A percentile compares a stretch with the other conserved stretches of the same genome.
phyloP scores from a whole-genome alignment of 2,888 invertebrate genomes.

The Caenorhabditis sp. region DNA sequence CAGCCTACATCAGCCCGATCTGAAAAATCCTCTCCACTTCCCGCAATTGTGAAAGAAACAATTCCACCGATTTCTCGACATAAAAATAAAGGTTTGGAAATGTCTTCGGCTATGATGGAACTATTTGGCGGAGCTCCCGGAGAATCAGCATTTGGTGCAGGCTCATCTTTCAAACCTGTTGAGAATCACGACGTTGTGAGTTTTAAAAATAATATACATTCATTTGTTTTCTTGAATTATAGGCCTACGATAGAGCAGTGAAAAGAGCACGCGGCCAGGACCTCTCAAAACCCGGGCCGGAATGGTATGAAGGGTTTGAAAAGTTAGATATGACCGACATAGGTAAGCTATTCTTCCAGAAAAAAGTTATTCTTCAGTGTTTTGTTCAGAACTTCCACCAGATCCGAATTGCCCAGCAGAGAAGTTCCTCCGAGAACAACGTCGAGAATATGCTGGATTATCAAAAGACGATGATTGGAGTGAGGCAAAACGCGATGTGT shows the following conservation, averaged over 20 bases:
- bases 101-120: conserved; percentile 54
- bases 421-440: conserved; percentile 24
- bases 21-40: conserved; percentile 57
- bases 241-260: conserved; percentile 14
- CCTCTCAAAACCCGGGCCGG: conserved; percentile 35
- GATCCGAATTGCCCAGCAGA: conserved; percentile 48
- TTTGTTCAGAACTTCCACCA: conserved; percentile 28
- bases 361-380: too few relatives aligned
- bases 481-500: conserved; percentile 28
- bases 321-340: conserved; percentile 25
- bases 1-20: conserved; percentile 49
- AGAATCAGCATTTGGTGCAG: conserved; percentile 7
- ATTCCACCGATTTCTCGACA: conserved; percentile 43
- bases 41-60: conserved; percentile 32
- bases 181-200: conserved; percentile 17
- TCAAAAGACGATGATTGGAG: conserved; percentile 21
- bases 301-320: conserved; percentile 39
- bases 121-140: background rate
- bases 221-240: background rate
- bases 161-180: background rate
- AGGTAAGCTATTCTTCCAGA: conserved; percentile 13
- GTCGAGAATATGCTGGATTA: background rate
- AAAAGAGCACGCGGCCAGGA: conserved; percentile 10
- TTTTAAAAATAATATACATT: background rate
- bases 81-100: conserved; percentile 55